phyloP scores from a whole-genome alignment of 2,113 vertebrate species.

The Indri indri region DNA sequence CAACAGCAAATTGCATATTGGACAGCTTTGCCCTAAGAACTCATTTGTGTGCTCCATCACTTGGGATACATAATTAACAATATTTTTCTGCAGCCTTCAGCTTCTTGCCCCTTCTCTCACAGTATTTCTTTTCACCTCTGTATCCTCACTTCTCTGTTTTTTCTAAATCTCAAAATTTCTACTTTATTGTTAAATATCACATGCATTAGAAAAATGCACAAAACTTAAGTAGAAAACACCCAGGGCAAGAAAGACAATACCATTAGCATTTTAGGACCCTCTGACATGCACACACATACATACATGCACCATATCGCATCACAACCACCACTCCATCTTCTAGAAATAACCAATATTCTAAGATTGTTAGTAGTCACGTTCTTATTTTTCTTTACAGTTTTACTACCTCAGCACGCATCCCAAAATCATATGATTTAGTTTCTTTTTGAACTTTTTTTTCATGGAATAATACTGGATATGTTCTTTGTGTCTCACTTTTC shows the following conservation, averaged over 20 bases:
- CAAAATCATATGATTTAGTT: not conserved
- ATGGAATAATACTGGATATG: not conserved
- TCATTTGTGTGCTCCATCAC: not conserved
- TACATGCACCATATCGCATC: not conserved
- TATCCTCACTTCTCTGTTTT: not conserved
- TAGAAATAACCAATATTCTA: constrained; percentile 12
- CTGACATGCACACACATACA: not conserved
- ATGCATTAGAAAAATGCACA: not conserved
- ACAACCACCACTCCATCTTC: not conserved
- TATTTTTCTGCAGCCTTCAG: not conserved
- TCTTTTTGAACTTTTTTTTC: not conserved
- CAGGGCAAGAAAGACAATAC: not conserved
- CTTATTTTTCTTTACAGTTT: not conserved
- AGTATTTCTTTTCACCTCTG: not conserved
- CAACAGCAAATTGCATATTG: not conserved
- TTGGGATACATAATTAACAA: not conserved
- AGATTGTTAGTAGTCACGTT: not conserved
- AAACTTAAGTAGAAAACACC: not conserved
- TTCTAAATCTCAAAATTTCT: not conserved
- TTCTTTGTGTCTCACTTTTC: not conserved
- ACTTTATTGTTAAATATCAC: not conserved
- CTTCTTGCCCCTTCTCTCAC: not conserved
- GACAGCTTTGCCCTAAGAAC: not conserved
- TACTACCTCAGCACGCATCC: not conserved
- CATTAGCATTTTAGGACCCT: not conserved